Base-by-base conservation (phyloP, 1,140 invertebrate species). In the Leguminivora glycinivorella region DNA sequence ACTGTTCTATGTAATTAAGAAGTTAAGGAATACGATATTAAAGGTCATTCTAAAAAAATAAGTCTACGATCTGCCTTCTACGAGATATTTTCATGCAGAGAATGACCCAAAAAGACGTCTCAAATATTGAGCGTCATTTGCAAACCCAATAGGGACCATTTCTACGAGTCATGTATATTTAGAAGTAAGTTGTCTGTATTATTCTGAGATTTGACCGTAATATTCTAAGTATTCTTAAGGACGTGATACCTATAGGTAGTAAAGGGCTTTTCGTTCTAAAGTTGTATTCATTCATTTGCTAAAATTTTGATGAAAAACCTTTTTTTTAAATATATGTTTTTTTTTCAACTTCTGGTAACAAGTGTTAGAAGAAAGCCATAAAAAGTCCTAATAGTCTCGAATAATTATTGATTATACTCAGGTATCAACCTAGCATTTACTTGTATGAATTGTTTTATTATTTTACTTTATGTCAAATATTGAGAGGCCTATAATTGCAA, bases 361-460 rank as follows among this genome's bases (percentile, higher is more conserved):
- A 38, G 10, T 2, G 6, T 52, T 52, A 22, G 47, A 63, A 63
- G 24, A 63, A 17, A 34, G 58, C 58, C 58, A 63, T 63, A 63
- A 26, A 25, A 63, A 19, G 25, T 29, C 26, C 56, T 58, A 58
- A 26, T 63, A 63, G 56, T 63, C 58, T 63, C 26, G 58, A 63
- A 63, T 63, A 63, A 31, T 17, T 29, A 29, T 60, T 60, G 25
- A 26, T n/a, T 63, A 63, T 63, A 63, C 58, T 31, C 58, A 63
- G 25, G 58, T 63, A 29, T 29, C 14, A 31, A 29, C 58, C 58
- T 17, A 63, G 58, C 58, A 63, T 63, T 63, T 63, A 52, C 47
- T 52, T 52, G 47, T 52, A 63, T 34, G 25, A 34, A 31, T 63
- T 63, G 58, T 17, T 29, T 31, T 31, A 31, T 31, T 29, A 29